These are phyloP conservation scores for Polyergus mexicanus DNA, from an alignment of 1,140 invertebrate species.

Conservation along the genomic window DNA sequence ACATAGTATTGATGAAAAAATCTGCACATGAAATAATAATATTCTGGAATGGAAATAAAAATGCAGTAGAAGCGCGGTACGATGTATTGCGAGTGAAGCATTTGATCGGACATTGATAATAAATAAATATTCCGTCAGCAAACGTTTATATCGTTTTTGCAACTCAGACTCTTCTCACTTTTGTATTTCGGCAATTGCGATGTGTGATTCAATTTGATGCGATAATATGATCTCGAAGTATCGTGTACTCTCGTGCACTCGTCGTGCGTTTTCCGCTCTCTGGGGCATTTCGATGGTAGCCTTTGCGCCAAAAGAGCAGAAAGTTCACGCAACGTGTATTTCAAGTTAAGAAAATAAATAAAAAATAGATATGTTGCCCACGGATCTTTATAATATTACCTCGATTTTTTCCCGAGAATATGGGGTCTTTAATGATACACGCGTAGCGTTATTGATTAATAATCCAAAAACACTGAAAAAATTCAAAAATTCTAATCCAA, in stretches of 20 bases:
- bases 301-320: not conserved
- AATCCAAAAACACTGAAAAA: not conserved
- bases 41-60: not conserved
- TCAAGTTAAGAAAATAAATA: not conserved
- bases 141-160: slow-evolving; percentile 9
- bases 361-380: not conserved
- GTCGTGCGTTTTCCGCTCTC: not conserved
- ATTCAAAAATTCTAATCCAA: no score
- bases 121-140: slow-evolving; percentile 9
- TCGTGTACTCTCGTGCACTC: not conserved
- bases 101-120: not conserved
- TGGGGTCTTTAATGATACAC: no score
- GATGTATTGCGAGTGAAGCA: not conserved
- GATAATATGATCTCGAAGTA: slow-evolving; percentile 18
- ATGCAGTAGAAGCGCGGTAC: not conserved
- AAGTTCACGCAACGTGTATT: not conserved
- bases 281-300: not conserved
- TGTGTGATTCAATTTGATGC: slow-evolving; percentile 19
- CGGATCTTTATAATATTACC: not conserved
- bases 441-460: not conserved
- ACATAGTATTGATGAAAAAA: not conserved
- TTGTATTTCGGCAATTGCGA: slow-evolving; percentile 34
- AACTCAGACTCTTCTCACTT: not conserved
- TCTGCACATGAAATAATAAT: not conserved
- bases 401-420: not conserved